Percentiles rank a stretch among this genome's conserved stretches.
Evolutionary conservation across 2,888 invertebrate species (phyloP).

Genomic region (Bembecia ichneumoniformis): DNA sequence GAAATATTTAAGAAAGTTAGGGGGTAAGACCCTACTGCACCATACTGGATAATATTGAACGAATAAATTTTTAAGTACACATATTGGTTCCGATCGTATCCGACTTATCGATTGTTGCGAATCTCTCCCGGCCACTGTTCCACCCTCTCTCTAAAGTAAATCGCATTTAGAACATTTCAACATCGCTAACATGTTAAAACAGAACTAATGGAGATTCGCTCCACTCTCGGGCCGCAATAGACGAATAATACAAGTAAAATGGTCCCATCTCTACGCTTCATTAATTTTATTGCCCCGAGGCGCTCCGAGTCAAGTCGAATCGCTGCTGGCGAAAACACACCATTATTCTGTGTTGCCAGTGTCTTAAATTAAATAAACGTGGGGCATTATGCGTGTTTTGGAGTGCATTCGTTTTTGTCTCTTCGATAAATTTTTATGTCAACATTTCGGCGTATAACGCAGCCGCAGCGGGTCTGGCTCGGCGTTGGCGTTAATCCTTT

Average conservation of each 20-base stretch:
- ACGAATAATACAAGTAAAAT: conserved; percentile 73
- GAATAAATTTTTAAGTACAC: no score
- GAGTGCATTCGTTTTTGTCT: conserved; percentile 55
- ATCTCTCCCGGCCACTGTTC: conserved; percentile 60
- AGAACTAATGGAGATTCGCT: conserved; percentile 74
- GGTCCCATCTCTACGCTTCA: conserved; percentile 73
- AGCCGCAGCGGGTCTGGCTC: no score
- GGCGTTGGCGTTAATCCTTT: conserved; percentile 43
- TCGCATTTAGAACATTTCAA: conserved; percentile 73
- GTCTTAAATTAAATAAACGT: conserved; percentile 70
- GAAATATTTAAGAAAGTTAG: no score
- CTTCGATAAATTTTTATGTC: conserved; percentile 51
- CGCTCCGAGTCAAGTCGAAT: conserved; percentile 54
- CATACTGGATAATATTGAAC: no score
- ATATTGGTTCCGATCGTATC: conserved; percentile 43
- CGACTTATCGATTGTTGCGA: conserved; percentile 51
- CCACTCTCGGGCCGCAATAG: conserved; percentile 70
- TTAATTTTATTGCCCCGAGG: conserved; percentile 72
- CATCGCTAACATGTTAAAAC: conserved; percentile 73
- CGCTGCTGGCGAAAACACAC: conserved; percentile 63
- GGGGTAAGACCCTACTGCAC: no score
- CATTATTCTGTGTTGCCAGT: conserved; percentile 63
- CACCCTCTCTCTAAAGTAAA: conserved; percentile 67
- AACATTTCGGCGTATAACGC: conserved; percentile 38
- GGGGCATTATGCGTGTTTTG: conserved; percentile 56